Conservation (phyloP, 2,888 invertebrate species). For the Cybosia mesomella region DNA sequence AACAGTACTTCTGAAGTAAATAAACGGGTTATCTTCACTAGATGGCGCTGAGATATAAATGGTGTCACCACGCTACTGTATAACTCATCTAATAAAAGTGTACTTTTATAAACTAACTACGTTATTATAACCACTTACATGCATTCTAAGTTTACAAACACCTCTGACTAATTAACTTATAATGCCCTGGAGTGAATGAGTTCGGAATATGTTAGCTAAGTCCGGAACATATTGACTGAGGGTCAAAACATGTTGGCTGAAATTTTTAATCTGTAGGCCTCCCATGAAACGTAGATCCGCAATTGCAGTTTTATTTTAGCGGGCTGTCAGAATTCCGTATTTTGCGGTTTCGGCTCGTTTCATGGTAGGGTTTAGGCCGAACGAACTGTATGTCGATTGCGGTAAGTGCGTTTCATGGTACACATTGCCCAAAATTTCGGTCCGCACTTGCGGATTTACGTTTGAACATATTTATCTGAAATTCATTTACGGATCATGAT, state of each 20-base stretch:
- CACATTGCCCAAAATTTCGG: too few species aligned
- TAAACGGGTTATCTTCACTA: not conserved
- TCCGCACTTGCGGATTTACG: too few species aligned
- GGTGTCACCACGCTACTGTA: constrained; percentile 1
- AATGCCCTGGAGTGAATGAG: not conserved
- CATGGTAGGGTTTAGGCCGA: too few species aligned
- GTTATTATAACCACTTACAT: constrained; percentile 6
- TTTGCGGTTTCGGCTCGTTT: too few species aligned
- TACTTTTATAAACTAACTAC: constrained; percentile 7
- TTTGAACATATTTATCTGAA: too few species aligned
- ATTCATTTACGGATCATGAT: too few species aligned
- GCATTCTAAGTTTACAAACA: constrained; percentile 4
- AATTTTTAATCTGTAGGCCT: too few species aligned
- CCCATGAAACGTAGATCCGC: too few species aligned
- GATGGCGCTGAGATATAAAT: not conserved
- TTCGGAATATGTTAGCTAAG: not conserved
- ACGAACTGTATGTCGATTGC: too few species aligned
- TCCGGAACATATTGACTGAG: not conserved
- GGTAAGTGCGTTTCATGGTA: too few species aligned
- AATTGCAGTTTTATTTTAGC: too few species aligned
- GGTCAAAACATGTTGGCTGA: not conserved
- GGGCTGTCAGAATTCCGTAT: too few species aligned
- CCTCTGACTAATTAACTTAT: not conserved
- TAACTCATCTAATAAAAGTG: not conserved
- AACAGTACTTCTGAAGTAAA: not conserved